Evolutionary conservation across 2,113 vertebrate species (phyloP), one percentile per base, ranked within the genome.

Genomic region (Oreochromis aureus): DNA sequence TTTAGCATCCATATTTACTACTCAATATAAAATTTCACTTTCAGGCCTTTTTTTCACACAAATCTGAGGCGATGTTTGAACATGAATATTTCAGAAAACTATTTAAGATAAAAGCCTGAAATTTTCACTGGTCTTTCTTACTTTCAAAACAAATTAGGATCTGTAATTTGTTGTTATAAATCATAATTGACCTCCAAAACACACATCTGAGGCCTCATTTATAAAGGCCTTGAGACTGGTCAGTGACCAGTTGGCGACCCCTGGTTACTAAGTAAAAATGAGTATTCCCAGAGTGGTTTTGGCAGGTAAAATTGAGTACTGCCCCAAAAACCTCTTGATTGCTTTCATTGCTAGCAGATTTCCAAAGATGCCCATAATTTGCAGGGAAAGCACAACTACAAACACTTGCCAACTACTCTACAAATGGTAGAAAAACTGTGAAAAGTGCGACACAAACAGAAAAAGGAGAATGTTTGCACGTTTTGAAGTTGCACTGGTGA

Each of bases 361-460:
- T 41, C n/a, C 36, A 44, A 15, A 41, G 22, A 41, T 69, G 11
- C 19, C 36, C 36, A 15, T 41, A 69, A 22, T 69, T 41, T 69
- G 63, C 63, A 5, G 22, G 34, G 22, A 41, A 69, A 69, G 12
- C 11, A 0, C 5, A 34, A 69, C 6, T 41, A 0, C 63, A 41
- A 41, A 0, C 63, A 22, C 36, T 12, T 44, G 41, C 41, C 11
- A 41, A 22, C 63, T 69, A 2, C 19, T 41, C 63, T 41, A 69
- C 36, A 69, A 69, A 22, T 69, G 63, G 63, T 22, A 41, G 0
- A 39, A 69, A 69, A 69, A 69, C 34, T n/a, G 61, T 66, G 32
- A 39, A 66, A 66, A n/a, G 32, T 66, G 61, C 4, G 0, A n/a
- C 32, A 7, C 61, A 66, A 66, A 66, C 19, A 12, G 41, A 10